These are phyloP conservation scores for Tetragonula carbonaria DNA, from an alignment of 2,888 invertebrate genomes.

Conservation along the genomic window DNA sequence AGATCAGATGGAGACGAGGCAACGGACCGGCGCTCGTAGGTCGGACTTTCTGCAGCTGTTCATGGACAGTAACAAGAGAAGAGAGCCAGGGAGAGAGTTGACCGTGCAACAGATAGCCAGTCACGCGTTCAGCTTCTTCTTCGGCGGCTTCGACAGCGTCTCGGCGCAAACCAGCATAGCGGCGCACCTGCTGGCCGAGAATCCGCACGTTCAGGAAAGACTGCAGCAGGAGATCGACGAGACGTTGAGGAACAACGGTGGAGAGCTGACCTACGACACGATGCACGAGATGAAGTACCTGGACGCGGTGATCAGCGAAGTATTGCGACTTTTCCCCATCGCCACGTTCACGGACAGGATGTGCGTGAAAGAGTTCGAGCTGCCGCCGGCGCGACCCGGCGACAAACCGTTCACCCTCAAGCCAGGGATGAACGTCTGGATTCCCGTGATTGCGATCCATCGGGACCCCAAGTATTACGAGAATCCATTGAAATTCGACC, in stretches of 20 bases:
- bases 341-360: conserved; percentile 73
- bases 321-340: conserved; percentile 76
- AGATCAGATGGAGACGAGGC: conserved; percentile 63
- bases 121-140: conserved; percentile 82
- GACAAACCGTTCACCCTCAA: conserved; percentile 74
- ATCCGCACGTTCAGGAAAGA: conserved; percentile 82
- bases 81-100: conserved; percentile 41
- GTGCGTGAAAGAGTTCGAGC: conserved; percentile 77
- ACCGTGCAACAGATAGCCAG: conserved; percentile 82
- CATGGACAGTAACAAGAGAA: conserved; percentile 81
- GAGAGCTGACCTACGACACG: conserved; percentile 82
- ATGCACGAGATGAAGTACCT: conserved; percentile 85
- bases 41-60: conserved; percentile 86
- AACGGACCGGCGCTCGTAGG: conserved; percentile 74
- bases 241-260: conserved; percentile 68
- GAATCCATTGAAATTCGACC: conserved; percentile 71
- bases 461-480: conserved; percentile 77
- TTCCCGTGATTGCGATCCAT: conserved; percentile 81
- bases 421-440: conserved; percentile 74
- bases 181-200: conserved; percentile 71
- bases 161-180: conserved; percentile 71
- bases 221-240: conserved; percentile 76
- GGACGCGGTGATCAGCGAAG: conserved; percentile 85
- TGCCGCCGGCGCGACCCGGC: conserved; percentile 77
- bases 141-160: conserved; percentile 77